These are phyloP conservation scores for Aspidiotus destructor DNA, from an alignment of 2,888 invertebrate genomes.

Conservation along the genomic window DNA sequence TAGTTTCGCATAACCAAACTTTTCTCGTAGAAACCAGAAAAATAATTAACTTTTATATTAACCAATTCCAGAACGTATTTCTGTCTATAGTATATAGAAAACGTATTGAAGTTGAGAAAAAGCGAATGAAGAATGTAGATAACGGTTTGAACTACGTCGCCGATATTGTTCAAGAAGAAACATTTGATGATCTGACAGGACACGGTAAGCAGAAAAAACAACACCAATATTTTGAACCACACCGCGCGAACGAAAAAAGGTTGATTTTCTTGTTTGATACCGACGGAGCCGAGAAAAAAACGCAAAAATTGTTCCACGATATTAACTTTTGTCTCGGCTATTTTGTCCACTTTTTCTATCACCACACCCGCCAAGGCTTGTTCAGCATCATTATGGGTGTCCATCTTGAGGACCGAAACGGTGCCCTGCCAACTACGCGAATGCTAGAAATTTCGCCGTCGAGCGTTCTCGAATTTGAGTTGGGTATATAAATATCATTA, in stretches of 20 bases:
- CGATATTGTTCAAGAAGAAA: conserved; percentile 4
- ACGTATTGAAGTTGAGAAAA: conserved; percentile 24
- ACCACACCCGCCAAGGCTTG: conserved; percentile 17
- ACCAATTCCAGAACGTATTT: conserved; percentile 27
- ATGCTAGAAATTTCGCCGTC: no score
- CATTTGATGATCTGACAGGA: conserved; percentile 16
- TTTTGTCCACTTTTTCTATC: conserved; percentile 20
- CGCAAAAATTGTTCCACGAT: conserved; percentile 24
- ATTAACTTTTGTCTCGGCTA: conserved; percentile 14
- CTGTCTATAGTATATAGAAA: conserved; percentile 26
- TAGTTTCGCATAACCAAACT: conserved; percentile 31
- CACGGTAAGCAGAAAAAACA: conserved; percentile 16
- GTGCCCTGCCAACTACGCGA: neutral
- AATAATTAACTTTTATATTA: conserved; percentile 24
- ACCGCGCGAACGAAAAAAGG: conserved; percentile 14
- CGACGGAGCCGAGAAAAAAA: conserved; percentile 21
- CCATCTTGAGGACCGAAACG: no score
- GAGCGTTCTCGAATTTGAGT: no score
- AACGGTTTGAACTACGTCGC: conserved; percentile 23
- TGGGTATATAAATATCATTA: no score
- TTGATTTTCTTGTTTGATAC: conserved; percentile 22
- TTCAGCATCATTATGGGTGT: neutral
- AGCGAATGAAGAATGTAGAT: conserved; percentile 24
- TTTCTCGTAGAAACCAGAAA: conserved; percentile 28
- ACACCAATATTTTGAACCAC: conserved; percentile 24